Conservation (phyloP, 2,113 vertebrate genomes). For the Prietella phreatophila region DNA sequence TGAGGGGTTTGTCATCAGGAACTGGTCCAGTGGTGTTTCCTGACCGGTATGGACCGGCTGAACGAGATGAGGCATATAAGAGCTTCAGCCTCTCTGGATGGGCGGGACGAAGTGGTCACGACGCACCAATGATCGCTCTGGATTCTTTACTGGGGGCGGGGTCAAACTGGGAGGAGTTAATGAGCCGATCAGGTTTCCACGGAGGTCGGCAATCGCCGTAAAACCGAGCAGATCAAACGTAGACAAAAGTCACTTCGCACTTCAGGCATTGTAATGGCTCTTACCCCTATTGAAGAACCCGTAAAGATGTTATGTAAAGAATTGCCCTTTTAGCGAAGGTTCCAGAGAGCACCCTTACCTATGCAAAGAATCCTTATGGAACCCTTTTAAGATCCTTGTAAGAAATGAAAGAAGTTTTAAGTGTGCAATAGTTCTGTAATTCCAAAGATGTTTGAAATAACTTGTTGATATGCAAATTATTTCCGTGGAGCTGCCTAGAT, state of each 20-base stretch:
- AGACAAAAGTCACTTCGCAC: not conserved
- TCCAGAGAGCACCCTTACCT: not conserved
- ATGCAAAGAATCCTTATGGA: not conserved
- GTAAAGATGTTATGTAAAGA: not conserved
- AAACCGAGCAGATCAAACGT: not conserved
- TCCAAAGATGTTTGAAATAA: not conserved
- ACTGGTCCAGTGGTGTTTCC: conserved; percentile 67
- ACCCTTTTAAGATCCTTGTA: not conserved
- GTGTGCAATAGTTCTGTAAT: not conserved
- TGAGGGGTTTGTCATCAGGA: conserved; percentile 70
- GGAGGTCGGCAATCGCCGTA: conserved; percentile 67
- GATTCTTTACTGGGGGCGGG: conserved; percentile 75
- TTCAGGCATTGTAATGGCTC: not conserved
- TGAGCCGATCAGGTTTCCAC: conserved; percentile 73
- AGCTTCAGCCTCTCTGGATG: conserved; percentile 77
- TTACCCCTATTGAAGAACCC: not conserved
- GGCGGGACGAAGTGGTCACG: conserved; percentile 80
- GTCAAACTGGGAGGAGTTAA: conserved; percentile 74
- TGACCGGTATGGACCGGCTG: conserved; percentile 61
- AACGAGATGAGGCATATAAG: conserved; percentile 74
- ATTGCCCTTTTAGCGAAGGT: not conserved
- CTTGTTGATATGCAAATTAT: not conserved
- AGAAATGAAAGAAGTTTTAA: not conserved
- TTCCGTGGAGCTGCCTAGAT: not conserved
- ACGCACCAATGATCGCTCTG: conserved; percentile 82